Evolutionary conservation across 2,797 vertebrate genomes (phyloP).

Genomic region (Denticeps clupeoides): DNA sequence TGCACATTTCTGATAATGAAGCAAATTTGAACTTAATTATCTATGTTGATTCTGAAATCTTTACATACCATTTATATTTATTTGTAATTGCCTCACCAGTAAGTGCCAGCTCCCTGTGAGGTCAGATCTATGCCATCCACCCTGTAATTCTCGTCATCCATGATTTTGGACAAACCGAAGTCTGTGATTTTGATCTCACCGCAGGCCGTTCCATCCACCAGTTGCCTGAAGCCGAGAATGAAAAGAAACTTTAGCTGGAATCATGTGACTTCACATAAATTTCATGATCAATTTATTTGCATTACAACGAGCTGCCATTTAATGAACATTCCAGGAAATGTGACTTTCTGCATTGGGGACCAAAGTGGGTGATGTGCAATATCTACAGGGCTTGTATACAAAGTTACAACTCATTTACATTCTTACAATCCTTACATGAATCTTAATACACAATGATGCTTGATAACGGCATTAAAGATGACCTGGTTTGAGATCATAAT

Average conservation of each 20-base stretch:
- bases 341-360: no score
- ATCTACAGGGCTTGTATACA: no score
- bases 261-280: not conserved
- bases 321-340: no score
- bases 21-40: no score
- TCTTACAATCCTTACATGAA: not conserved
- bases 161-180: slow-evolving; percentile 98
- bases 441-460: no score
- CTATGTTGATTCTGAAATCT: no score
- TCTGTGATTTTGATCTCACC: slow-evolving; percentile 99
- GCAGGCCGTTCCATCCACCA: slow-evolving; percentile 95
- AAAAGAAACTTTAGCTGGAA: slow-evolving; percentile 87
- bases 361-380: no score
- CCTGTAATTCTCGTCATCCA: slow-evolving; percentile 98
- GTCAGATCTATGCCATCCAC: slow-evolving; percentile 98
- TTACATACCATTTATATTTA: no score
- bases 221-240: no score
- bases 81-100: slow-evolving; percentile 67
- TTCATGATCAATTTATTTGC: not conserved
- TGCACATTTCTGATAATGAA: no score
- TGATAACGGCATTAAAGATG: slow-evolving; percentile 12
- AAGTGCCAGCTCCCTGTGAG: slow-evolving; percentile 95
- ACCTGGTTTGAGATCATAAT: slow-evolving; percentile 99
- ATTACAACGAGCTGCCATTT: no score
- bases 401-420: no score